These are phyloP conservation scores for Himalopsyche anomala DNA, from an alignment of 2,888 invertebrate species.

Conservation along the genomic window DNA sequence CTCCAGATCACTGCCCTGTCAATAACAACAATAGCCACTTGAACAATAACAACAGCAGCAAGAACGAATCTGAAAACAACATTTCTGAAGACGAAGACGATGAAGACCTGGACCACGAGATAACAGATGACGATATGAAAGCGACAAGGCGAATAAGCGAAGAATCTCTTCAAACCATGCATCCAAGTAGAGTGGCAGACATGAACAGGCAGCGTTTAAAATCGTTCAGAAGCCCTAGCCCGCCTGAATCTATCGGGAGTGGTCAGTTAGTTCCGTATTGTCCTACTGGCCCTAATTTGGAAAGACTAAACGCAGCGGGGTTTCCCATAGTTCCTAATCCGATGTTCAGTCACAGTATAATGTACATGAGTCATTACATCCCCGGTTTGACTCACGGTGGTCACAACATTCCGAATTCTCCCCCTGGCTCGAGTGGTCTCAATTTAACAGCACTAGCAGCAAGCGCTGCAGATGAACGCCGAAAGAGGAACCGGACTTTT, in stretches of 20 bases:
- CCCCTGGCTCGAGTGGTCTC: constrained; percentile 78
- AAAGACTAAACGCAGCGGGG: constrained; percentile 73
- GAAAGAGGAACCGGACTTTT: constrained; percentile 97
- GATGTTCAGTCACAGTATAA: constrained; percentile 92
- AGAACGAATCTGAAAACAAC: constrained; percentile 75
- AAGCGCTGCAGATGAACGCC: constrained; percentile 87
- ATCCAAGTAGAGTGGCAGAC: constrained; percentile 64
- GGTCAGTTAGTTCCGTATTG: constrained; percentile 67
- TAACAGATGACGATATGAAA: constrained; percentile 68
- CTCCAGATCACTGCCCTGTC: constrained; percentile 77
- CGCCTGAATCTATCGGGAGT: constrained; percentile 66
- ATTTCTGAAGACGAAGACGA: constrained; percentile 76
- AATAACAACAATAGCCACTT: constrained; percentile 69
- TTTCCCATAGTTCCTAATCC: constrained; percentile 91
- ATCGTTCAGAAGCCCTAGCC: constrained; percentile 67
- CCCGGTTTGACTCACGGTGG: constrained; percentile 76
- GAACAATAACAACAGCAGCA: constrained; percentile 71
- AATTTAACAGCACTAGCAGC: constrained; percentile 80
- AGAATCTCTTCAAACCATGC: constrained; percentile 65
- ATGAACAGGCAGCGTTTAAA: constrained; percentile 65
- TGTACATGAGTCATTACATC: constrained; percentile 95
- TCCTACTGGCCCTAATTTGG: constrained; percentile 70
- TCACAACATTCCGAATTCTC: constrained; percentile 75
- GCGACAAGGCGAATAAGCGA: constrained; percentile 65
- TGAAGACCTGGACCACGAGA: constrained; percentile 73